phyloP scores from a whole-genome alignment of 64 coral and sea anemone genomes.

The Anthopleura sola region DNA sequence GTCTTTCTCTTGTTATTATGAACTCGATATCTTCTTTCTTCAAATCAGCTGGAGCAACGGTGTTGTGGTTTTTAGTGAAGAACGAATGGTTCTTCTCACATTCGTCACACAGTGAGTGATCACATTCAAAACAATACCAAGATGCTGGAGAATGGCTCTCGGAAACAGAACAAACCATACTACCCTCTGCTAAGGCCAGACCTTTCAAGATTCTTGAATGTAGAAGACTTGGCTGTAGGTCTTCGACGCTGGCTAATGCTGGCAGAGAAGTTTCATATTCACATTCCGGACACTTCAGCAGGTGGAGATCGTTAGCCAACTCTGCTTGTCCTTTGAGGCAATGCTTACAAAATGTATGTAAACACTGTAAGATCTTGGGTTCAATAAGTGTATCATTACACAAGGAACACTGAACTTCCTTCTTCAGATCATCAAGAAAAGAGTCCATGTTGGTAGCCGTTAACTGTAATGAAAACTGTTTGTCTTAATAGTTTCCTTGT shows the following conservation, averaged over 20 bases:
- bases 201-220: not conserved
- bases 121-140: conserved; percentile 1
- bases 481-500: too few relatives aligned
- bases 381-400: not conserved
- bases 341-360: not conserved
- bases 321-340: not conserved
- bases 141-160: not conserved
- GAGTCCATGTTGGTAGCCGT: not conserved
- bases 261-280: not conserved
- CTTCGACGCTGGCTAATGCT: not conserved
- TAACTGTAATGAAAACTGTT: too few relatives aligned
- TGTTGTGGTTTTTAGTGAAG: not conserved
- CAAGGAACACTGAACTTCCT: not conserved
- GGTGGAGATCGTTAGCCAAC: not conserved
- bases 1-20: not conserved
- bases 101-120: not conserved
- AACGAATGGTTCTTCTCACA: not conserved
- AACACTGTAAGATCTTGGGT: not conserved
- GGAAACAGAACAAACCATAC: not conserved
- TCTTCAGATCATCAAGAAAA: not conserved
- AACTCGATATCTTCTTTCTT: not conserved
- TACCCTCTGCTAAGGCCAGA: not conserved
- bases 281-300: not conserved
- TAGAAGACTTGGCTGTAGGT: not conserved
- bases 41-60: not conserved